Evolutionary conservation across 2,797 vertebrate species (phyloP).

Genomic region (Diglossa cyanea): DNA sequence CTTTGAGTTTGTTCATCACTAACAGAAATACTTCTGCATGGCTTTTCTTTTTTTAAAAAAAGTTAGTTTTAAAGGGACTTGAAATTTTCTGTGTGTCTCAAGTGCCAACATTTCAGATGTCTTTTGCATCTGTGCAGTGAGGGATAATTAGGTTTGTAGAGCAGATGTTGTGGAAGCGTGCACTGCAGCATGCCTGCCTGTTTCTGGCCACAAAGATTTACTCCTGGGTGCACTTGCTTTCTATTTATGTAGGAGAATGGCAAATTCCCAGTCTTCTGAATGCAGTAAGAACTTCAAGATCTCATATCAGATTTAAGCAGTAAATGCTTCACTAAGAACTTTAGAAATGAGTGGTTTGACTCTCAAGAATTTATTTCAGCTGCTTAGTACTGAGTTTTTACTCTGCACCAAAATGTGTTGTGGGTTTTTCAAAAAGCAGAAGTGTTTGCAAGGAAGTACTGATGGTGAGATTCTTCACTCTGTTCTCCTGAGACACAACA

Average conservation of each 20-base stretch:
- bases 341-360: background rate
- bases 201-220: slow-evolving; percentile 27
- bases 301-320: background rate
- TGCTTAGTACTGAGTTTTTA: background rate
- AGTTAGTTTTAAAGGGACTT: background rate
- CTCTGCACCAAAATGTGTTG: background rate
- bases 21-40: background rate
- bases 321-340: background rate
- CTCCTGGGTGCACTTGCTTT: slow-evolving; percentile 35
- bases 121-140: slow-evolving; percentile 25
- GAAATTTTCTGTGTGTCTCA: background rate
- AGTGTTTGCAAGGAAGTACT: background rate
- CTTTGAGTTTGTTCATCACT: background rate
- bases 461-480: background rate
- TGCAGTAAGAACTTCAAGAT: background rate
- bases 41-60: background rate
- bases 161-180: slow-evolving; percentile 62
- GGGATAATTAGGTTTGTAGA: slow-evolving; percentile 56
- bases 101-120: slow-evolving; percentile 18
- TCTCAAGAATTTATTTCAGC: slow-evolving; percentile 6
- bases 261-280: background rate
- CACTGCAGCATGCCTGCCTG: background rate
- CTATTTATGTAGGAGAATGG: background rate
- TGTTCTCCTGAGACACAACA: background rate
- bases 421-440: background rate